These are phyloP conservation scores for Pseudachorutes palmiensis DNA, from an alignment of 1,140 invertebrate species.

Conservation along the genomic window DNA sequence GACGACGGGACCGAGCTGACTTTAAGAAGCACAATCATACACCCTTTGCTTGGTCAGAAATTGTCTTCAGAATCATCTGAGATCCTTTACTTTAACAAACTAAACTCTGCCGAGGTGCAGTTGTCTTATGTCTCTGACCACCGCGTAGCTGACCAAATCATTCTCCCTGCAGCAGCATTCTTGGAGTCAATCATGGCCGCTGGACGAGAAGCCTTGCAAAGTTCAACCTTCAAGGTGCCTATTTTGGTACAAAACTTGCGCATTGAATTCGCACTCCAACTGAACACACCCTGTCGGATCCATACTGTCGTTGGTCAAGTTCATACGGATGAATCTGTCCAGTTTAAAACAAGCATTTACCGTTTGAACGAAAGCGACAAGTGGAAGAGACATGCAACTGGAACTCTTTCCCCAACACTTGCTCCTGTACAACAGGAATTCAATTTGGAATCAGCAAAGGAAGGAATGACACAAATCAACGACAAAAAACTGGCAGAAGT, in stretches of 20 bases:
- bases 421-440: neutral
- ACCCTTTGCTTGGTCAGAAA: slow-evolving; percentile 23
- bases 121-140: slow-evolving; percentile 24
- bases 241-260: slow-evolving; percentile 6
- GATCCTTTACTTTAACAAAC: slow-evolving; percentile 15
- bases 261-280: slow-evolving; percentile 16
- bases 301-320: slow-evolving; percentile 12
- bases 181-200: slow-evolving; percentile 19
- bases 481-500: neutral
- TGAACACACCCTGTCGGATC: neutral
- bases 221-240: neutral
- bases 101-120: slow-evolving; percentile 12
- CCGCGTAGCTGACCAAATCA: slow-evolving; percentile 11
- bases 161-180: slow-evolving; percentile 24
- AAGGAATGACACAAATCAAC: neutral
- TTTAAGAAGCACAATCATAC: too few relatives aligned
- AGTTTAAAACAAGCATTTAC: neutral
- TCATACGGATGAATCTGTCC: neutral
- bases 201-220: slow-evolving; percentile 11
- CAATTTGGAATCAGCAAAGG: neutral
- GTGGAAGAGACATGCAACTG: slow-evolving; percentile 9
- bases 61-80: slow-evolving; percentile 8
- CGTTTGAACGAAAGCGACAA: neutral
- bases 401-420: neutral
- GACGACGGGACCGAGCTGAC: neutral